These are phyloP conservation scores for Novumbra hubbsi DNA, from an alignment of 2,797 vertebrate species.

Conservation along the genomic window DNA sequence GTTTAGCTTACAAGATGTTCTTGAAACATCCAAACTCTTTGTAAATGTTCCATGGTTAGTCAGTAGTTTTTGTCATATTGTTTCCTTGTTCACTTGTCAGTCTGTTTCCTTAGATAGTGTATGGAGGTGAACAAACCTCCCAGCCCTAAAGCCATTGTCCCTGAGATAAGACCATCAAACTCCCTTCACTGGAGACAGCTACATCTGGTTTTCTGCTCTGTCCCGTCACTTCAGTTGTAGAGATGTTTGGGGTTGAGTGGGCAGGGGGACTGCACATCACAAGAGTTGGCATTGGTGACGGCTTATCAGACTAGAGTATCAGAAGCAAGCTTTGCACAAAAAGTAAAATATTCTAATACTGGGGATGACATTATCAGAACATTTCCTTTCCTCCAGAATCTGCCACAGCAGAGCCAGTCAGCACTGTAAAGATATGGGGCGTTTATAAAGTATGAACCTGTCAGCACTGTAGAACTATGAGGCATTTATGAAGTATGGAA, in stretches of 20 bases:
- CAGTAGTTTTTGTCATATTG: neutral
- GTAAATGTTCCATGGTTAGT: neutral
- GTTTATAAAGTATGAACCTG: constrained; percentile 7
- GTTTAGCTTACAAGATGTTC: neutral
- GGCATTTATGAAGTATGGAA: neutral
- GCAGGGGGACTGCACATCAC: constrained; percentile 15
- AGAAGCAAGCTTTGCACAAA: constrained; percentile 13
- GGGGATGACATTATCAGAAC: constrained; percentile 42
- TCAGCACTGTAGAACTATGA: constrained; percentile 5
- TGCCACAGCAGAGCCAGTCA: constrained; percentile 28
- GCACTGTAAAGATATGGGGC: neutral
- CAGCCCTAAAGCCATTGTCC: constrained; percentile 19
- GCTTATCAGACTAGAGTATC: constrained; percentile 40
- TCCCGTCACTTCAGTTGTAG: constrained; percentile 11
- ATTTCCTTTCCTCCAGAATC: constrained; percentile 21
- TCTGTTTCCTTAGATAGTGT: constrained; percentile 26
- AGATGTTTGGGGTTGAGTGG: constrained; percentile 16
- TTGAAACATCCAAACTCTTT: neutral
- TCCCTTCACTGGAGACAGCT: constrained; percentile 20
- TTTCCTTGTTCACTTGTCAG: constrained; percentile 16
- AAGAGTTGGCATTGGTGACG: constrained; percentile 29
- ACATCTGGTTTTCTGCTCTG: neutral
- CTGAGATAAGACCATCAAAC: constrained; percentile 38
- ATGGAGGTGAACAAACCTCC: constrained; percentile 22
- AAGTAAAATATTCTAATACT: constrained; percentile 28